Conservation (phyloP, 1,140 invertebrate species). For the Bombus difficillimus region DNA sequence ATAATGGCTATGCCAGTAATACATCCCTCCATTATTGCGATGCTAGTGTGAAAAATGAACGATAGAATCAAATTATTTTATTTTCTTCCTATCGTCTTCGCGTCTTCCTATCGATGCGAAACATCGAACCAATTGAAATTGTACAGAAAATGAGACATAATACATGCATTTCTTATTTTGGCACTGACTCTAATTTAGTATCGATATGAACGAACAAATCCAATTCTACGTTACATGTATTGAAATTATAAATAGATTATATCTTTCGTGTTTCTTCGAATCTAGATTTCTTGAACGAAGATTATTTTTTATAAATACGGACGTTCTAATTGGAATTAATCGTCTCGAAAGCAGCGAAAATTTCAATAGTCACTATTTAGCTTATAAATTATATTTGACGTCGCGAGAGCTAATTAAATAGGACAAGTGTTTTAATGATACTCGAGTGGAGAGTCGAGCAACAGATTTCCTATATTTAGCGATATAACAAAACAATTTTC, state of each 20-base stretch:
- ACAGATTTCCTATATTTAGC: not conserved
- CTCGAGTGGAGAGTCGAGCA: not conserved
- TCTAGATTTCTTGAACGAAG: not conserved
- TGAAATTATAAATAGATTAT: not conserved
- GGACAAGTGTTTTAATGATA: not conserved
- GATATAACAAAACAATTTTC: not conserved
- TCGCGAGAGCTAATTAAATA: not conserved
- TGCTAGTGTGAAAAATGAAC: not conserved
- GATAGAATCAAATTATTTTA: not conserved
- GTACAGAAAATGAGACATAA: not conserved
- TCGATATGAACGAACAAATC: too few species aligned
- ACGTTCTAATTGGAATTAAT: not conserved
- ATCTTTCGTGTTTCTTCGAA: not conserved
- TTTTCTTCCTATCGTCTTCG: not conserved
- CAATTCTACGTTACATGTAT: too few species aligned
- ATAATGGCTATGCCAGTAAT: not conserved
- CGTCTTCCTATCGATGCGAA: not conserved
- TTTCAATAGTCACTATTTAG: not conserved
- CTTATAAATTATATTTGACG: conserved; percentile 3
- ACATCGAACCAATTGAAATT: not conserved
- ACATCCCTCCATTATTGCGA: not conserved
- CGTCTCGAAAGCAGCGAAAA: not conserved
- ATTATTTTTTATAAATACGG: not conserved
- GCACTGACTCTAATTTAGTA: too few species aligned
- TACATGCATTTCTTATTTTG: too few species aligned